Conservation (phyloP, 2,888 invertebrate species). For the Synanthedon myopaeformis region DNA sequence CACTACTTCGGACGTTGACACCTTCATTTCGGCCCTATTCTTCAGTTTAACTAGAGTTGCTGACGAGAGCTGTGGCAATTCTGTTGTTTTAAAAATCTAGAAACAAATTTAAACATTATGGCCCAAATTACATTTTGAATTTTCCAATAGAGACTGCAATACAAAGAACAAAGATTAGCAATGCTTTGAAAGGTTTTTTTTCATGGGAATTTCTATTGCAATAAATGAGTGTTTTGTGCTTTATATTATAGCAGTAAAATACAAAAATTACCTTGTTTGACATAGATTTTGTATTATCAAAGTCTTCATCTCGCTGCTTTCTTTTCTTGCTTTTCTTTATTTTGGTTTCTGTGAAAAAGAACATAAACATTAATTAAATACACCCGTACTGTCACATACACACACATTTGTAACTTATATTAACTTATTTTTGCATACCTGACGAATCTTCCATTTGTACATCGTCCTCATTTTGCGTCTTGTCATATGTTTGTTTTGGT, state of each 20-base stretch:
- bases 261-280: constrained; percentile 13
- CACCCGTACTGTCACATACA: background rate
- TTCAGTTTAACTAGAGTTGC: constrained; percentile 36
- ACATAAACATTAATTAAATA: background rate
- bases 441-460: no score
- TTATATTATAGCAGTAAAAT: no score
- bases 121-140: no score
- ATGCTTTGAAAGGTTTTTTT: no score
- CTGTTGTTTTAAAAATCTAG: constrained; percentile 38
- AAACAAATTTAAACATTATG: constrained; percentile 4
- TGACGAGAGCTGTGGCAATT: constrained; percentile 41
- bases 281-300: constrained; percentile 24
- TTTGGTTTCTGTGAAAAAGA: constrained; percentile 1
- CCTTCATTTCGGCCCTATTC: constrained; percentile 27
- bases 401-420: no score
- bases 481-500: no score
- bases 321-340: constrained; percentile 29
- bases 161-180: no score
- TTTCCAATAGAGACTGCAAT: no score
- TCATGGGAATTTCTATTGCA: no score
- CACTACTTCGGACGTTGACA: constrained; percentile 23
- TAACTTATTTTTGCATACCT: no score
- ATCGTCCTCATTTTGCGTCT: no score
- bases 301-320: constrained; percentile 40
- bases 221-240: no score